A percentile compares a stretch with the other conserved stretches of the same genome.
phyloP scores from a whole-genome alignment of 2,888 invertebrate species.

The Melipona bicolor region DNA sequence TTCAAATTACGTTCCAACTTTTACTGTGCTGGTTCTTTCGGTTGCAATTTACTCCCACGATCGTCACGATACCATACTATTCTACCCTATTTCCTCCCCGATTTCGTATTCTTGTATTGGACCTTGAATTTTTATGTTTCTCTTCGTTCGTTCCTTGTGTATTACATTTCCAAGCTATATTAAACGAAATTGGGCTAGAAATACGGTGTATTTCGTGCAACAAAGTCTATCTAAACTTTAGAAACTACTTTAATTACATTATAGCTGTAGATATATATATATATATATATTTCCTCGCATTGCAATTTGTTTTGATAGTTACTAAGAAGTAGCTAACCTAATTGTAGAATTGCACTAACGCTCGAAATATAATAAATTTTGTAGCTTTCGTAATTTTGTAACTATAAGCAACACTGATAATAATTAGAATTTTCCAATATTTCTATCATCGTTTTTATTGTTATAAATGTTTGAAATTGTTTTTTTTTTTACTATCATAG shows the following conservation, averaged over 20 bases:
- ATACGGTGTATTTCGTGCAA: not conserved
- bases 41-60: constrained; percentile 8
- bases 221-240: not conserved
- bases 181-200: not conserved
- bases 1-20: too few relatives aligned
- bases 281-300: not conserved
- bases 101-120: not conserved
- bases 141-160: not conserved
- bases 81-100: not conserved
- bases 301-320: not conserved
- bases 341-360: too few relatives aligned
- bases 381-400: too few relatives aligned
- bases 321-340: too few relatives aligned
- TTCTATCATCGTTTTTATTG: too few relatives aligned
- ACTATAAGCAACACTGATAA: too few relatives aligned
- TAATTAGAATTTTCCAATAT: too few relatives aligned
- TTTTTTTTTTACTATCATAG: too few relatives aligned
- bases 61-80: not conserved
- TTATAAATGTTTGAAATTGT: too few relatives aligned
- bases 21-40: not conserved
- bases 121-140: not conserved
- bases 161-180: not conserved
- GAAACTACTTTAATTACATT: not conserved
- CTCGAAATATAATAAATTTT: too few relatives aligned
- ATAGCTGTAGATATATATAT: not conserved